Percentiles rank a stretch among this genome's conserved stretches.
phyloP scores from a whole-genome alignment of 1,140 invertebrate species.

The Eufriesea mexicana region DNA sequence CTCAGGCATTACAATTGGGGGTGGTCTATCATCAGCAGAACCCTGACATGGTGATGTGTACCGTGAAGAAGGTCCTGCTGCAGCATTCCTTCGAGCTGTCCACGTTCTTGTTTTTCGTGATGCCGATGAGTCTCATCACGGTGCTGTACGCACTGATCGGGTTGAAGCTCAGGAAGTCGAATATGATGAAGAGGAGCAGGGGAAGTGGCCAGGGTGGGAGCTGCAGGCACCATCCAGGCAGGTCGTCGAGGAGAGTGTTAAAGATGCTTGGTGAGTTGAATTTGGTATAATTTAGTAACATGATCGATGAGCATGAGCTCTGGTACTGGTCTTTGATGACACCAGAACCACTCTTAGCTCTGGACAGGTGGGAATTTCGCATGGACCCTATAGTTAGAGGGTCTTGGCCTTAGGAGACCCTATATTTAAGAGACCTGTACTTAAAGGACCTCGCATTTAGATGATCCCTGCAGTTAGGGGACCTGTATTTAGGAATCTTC shows the following conservation, averaged over 20 bases:
- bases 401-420: too few relatives aligned
- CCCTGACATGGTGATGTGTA: slow-evolving; percentile 82
- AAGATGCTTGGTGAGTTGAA: slow-evolving; percentile 86
- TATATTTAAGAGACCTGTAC: too few relatives aligned
- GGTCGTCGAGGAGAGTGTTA: slow-evolving; percentile 84
- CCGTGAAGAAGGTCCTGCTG: slow-evolving; percentile 85
- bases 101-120: slow-evolving; percentile 92
- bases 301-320: too few relatives aligned
- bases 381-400: too few relatives aligned
- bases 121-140: slow-evolving; percentile 93
- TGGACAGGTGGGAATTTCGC: too few relatives aligned
- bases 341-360: too few relatives aligned
- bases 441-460: too few relatives aligned
- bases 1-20: slow-evolving; percentile 90
- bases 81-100: slow-evolving; percentile 92
- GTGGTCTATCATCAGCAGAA: slow-evolving; percentile 82
- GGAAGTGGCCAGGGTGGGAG: slow-evolving; percentile 52
- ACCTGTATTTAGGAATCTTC: too few relatives aligned
- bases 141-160: slow-evolving; percentile 92
- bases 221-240: slow-evolving; percentile 72
- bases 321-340: too few relatives aligned
- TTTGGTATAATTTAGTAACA: too few relatives aligned
- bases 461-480: too few relatives aligned
- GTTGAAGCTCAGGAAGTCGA: slow-evolving; percentile 87
- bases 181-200: slow-evolving; percentile 81